Evolutionary conservation across 2,888 invertebrate genomes (phyloP), one percentile per base, ranked within the genome.

Genomic region (Mimumesa dahlbomi): DNA sequence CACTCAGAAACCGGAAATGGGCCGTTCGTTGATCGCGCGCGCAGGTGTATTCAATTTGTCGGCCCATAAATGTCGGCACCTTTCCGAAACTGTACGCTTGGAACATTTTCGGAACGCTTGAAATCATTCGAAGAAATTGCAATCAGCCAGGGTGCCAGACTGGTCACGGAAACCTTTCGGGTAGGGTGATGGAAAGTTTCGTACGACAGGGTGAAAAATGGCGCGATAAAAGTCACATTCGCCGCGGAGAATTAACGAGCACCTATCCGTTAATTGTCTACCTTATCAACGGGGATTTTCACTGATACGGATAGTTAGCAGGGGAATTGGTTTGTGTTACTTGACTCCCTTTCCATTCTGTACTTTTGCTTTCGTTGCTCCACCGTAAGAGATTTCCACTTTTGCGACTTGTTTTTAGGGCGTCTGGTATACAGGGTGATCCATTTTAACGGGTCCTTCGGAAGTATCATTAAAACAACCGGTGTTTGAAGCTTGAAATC

Each of bases 1-100:
- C n/a, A n/a, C n/a, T n/a, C 65, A 62, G 48, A 57, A 78, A 58
- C 72, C 67, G 50, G 40, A 72, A 77, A 79, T n/a, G n/a, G n/a
- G n/a, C n/a, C n/a, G n/a, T n/a, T n/a, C n/a, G 72, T 79, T 68
- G 73, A 77, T 77, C 67, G 19, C 25, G 50, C 49, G 31, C 59
- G 49, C 59, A 63, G 45, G 56, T 38, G 19, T 59, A 71, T 71
- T 59, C 63, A 63, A 67, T 71, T 67, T 54, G 3, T n/a, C 6
- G 13, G n/a, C n/a, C 11, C 21, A 16, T 29, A 14, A 22, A 1
- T 11, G 42, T 25, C 36, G 52, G 34, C 42, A 36, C 36, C 42
- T n/a, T 34, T 7, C 9, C 34, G 29, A 29, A 2, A 9, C 7
- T 29, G 29, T 9, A 9, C 9, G 9, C 29, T 29, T 29, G 9